Conservation (phyloP, 2,113 vertebrate species). For the Seriola aureovittata region DNA sequence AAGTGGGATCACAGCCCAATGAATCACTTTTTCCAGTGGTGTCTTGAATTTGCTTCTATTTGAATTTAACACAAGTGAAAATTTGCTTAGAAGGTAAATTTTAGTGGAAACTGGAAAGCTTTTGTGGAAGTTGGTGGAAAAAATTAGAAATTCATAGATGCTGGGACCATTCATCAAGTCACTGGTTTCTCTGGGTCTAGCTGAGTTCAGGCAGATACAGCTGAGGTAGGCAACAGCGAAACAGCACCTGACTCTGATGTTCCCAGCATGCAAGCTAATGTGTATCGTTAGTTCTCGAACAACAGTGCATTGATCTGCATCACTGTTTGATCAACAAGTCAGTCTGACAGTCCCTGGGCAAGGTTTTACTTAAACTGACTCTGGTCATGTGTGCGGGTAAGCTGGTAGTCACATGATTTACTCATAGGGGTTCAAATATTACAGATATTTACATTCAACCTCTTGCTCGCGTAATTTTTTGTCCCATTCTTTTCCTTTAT, state of each 20-base stretch:
- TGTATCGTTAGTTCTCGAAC: not conserved
- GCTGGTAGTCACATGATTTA: not conserved
- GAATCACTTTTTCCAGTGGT: slow-evolving; percentile 21
- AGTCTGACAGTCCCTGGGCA: not conserved
- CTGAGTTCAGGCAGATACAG: slow-evolving; percentile 21
- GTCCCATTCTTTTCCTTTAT: not conserved
- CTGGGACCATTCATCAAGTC: slow-evolving; percentile 9
- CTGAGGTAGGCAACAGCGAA: not conserved
- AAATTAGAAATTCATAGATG: not conserved
- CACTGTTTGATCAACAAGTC: slow-evolving; percentile 8
- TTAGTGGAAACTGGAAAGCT: not conserved
- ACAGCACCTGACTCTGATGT: not conserved
- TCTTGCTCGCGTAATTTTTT: not conserved
- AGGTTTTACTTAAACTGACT: slow-evolving; percentile 8
- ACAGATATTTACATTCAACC: not conserved
- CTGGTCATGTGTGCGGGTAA: not conserved
- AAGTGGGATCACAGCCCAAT: slow-evolving; percentile 8
- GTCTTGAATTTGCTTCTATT: slow-evolving; percentile 16
- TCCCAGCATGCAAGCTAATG: slow-evolving; percentile 3
- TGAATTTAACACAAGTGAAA: not conserved
- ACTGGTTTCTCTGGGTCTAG: not conserved
- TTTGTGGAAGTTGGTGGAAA: not conserved
- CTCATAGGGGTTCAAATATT: not conserved
- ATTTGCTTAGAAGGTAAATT: not conserved
- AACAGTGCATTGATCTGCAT: slow-evolving; percentile 7